phyloP scores from a whole-genome alignment of 1,140 invertebrate species.

The Batillaria attramentaria region DNA sequence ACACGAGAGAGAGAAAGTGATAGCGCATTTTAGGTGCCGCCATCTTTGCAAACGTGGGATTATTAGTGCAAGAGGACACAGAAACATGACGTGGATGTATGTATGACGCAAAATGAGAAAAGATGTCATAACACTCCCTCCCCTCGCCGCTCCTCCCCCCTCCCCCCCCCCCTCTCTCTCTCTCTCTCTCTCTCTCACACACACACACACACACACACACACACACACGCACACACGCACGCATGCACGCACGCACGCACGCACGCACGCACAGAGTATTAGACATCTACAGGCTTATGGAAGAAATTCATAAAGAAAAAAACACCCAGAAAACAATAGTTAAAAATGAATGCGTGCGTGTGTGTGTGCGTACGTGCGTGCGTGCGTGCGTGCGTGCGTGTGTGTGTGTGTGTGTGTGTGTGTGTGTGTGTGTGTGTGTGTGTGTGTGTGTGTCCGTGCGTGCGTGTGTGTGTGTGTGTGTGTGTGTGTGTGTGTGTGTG shows the following conservation, averaged over 20 bases:
- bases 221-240: neutral
- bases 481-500: neutral
- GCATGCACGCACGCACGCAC: neutral
- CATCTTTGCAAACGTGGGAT: no score
- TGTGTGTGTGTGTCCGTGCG: neutral
- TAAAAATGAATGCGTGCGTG: no score
- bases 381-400: conserved; percentile 14
- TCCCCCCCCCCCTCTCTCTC: neutral
- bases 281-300: no score
- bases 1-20: no score
- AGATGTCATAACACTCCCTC: no score
- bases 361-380: conserved; percentile 8
- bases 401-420: conserved; percentile 5
- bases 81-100: no score
- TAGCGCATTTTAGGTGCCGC: no score
- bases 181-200: neutral
- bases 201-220: neutral
- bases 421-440: conserved; percentile 16
- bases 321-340: no score
- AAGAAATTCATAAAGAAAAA: neutral
- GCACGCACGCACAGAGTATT: neutral
- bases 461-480: neutral
- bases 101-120: no score
- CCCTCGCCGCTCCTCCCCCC: neutral
- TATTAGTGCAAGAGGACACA: no score